Conservation (phyloP, 2,888 invertebrate species). For the Suillia variegata region DNA sequence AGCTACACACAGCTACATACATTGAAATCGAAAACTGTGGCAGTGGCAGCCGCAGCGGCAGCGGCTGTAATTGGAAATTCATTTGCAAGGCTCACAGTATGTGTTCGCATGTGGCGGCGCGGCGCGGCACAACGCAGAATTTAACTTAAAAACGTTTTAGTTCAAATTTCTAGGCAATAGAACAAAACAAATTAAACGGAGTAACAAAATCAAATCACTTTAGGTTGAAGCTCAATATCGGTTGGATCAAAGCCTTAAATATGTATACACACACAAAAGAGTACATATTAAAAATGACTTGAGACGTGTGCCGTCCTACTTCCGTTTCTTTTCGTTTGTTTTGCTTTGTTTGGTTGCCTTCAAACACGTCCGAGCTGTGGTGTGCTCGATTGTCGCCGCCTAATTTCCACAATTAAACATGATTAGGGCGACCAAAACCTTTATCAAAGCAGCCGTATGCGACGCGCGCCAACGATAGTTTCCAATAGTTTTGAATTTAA, state of each 20-base stretch:
- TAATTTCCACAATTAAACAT: neutral
- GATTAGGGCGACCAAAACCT: neutral
- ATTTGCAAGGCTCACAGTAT: neutral
- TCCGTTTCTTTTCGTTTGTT: conserved; percentile 5
- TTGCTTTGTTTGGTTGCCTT: neutral
- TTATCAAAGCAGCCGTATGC: neutral
- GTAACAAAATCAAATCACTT: too few species aligned
- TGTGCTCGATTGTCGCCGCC: too few species aligned
- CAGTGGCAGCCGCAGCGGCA: neutral
- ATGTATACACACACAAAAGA: too few species aligned
- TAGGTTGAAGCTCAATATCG: too few species aligned
- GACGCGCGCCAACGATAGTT: neutral
- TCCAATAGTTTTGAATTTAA: neutral
- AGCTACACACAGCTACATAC: neutral
- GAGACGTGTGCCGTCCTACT: conserved; percentile 16
- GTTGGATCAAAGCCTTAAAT: too few species aligned
- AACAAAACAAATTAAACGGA: too few species aligned
- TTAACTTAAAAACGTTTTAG: too few species aligned
- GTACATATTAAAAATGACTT: too few species aligned
- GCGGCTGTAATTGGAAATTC: neutral
- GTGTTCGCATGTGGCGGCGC: neutral
- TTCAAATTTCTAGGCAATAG: too few species aligned
- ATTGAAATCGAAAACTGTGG: neutral
- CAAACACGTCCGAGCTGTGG: neutral
- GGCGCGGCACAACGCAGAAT: too few species aligned